These are phyloP conservation scores for Sitophilus oryzae DNA, from an alignment of 1,140 invertebrate species.

Conservation along the genomic window DNA sequence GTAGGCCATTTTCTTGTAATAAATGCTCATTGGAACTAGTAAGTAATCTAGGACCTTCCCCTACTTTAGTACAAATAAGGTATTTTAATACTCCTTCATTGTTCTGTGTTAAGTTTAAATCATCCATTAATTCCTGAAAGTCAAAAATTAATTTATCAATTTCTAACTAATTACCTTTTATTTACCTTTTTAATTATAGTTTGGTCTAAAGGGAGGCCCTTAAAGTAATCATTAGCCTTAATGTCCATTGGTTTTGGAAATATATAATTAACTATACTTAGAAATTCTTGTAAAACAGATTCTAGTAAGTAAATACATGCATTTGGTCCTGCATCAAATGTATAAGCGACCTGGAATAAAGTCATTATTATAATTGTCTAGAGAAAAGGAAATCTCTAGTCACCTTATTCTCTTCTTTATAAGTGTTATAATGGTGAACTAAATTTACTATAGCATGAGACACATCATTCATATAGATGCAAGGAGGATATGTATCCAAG, in stretches of 20 bases:
- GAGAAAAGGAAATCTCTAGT: conserved; percentile 1
- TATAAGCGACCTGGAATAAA: conserved; percentile 72
- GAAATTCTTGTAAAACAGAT: conserved; percentile 63
- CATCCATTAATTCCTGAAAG: conserved; percentile 45
- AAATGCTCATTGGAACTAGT: conserved; percentile 48
- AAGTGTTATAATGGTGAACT: conserved; percentile 76
- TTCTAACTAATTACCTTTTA: neutral
- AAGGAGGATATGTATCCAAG: conserved; percentile 91
- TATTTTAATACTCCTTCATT: conserved; percentile 64
- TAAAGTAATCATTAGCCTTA: conserved; percentile 49
- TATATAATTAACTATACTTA: conserved; percentile 60
- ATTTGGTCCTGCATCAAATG: conserved; percentile 97
- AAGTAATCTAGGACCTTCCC: conserved; percentile 59
- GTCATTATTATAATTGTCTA: neutral
- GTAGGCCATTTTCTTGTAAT: conserved; percentile 48
- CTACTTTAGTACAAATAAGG: conserved; percentile 76
- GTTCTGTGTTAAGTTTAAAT: conserved; percentile 45
- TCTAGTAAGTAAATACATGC: conserved; percentile 85
- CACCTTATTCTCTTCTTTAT: conserved; percentile 57
- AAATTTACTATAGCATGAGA: conserved; percentile 76
- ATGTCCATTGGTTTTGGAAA: conserved; percentile 64
- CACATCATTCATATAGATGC: conserved; percentile 84
- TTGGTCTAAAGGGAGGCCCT: conserved; percentile 42
- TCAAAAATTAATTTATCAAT: conserved; percentile 3
- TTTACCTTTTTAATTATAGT: conserved; percentile 17